Evolutionary conservation across 2,113 vertebrate species (phyloP).

Genomic region (Microtus oregoni): DNA sequence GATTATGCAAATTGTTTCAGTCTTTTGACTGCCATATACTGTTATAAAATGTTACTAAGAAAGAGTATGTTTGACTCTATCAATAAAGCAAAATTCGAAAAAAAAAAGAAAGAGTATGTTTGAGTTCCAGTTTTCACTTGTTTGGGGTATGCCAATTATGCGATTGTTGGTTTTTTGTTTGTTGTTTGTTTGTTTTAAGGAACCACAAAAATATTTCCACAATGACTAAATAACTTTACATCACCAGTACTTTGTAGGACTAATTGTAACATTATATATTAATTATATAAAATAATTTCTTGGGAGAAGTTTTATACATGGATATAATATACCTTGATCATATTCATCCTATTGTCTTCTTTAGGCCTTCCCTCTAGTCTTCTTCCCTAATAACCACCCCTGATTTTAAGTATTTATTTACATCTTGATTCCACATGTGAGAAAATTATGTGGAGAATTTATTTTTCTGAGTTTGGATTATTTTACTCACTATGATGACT

Average conservation of each 20-base stretch:
- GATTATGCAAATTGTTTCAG: too few species aligned
- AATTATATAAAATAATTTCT: background rate
- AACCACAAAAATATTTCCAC: background rate
- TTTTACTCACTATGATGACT: background rate
- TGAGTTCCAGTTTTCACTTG: background rate
- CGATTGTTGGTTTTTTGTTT: background rate
- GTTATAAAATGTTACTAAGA: background rate
- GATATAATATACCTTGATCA: background rate
- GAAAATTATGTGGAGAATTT: background rate
- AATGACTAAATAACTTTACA: background rate
- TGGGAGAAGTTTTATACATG: background rate
- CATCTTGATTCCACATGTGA: background rate
- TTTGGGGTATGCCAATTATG: background rate
- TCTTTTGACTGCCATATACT: too few species aligned
- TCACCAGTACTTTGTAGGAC: background rate
- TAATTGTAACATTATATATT: background rate
- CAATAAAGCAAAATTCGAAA: too few species aligned
- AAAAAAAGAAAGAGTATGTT: too few species aligned
- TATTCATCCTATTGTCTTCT: background rate
- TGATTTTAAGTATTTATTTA: background rate
- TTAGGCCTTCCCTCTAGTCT: background rate
- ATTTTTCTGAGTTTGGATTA: background rate
- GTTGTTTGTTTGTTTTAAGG: background rate
- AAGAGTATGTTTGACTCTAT: too few species aligned
- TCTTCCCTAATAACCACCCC: background rate